Conservation (phyloP, 2,113 vertebrate genomes). For the Raja brachyura region DNA sequence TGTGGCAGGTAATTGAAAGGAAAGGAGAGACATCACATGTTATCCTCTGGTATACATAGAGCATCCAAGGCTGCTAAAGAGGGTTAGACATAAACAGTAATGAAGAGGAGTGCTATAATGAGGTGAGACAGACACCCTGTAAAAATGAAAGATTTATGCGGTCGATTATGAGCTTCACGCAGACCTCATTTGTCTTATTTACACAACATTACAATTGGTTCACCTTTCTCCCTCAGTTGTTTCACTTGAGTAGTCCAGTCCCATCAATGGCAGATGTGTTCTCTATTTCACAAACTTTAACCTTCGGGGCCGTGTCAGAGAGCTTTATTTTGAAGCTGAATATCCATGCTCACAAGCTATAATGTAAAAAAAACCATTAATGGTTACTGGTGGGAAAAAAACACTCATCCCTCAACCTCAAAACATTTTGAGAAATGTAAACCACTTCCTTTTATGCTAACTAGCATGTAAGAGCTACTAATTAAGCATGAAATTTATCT, state of each 20-base stretch:
- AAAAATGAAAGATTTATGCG: conserved; percentile 34
- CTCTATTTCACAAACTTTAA: conserved; percentile 44
- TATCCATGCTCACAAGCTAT: conserved; percentile 39
- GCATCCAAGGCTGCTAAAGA: conserved; percentile 29
- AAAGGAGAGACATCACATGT: conserved; percentile 38
- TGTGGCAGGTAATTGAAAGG: conserved; percentile 33
- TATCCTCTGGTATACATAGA: conserved; percentile 28
- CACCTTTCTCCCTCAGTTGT: conserved; percentile 33
- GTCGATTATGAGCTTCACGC: conserved; percentile 34
- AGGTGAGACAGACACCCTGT: conserved; percentile 33
- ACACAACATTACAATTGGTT: conserved; percentile 30
- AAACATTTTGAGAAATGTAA: conserved; percentile 30
- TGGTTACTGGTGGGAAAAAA: neutral
- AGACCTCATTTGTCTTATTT: conserved; percentile 36
- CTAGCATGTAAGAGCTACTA: conserved; percentile 40
- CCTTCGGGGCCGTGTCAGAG: conserved; percentile 59
- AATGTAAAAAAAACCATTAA: conserved; percentile 34
- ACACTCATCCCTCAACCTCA: conserved; percentile 37
- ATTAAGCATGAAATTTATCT: conserved; percentile 39
- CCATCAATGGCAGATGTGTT: neutral
- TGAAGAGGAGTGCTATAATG: conserved; percentile 38
- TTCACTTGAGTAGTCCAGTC: conserved; percentile 18
- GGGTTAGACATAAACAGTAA: conserved; percentile 32
- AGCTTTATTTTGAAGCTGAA: conserved; percentile 50
- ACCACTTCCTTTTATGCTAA: conserved; percentile 49